Conservation (phyloP, 2,797 vertebrate genomes). For the Calcarius lapponicus region DNA sequence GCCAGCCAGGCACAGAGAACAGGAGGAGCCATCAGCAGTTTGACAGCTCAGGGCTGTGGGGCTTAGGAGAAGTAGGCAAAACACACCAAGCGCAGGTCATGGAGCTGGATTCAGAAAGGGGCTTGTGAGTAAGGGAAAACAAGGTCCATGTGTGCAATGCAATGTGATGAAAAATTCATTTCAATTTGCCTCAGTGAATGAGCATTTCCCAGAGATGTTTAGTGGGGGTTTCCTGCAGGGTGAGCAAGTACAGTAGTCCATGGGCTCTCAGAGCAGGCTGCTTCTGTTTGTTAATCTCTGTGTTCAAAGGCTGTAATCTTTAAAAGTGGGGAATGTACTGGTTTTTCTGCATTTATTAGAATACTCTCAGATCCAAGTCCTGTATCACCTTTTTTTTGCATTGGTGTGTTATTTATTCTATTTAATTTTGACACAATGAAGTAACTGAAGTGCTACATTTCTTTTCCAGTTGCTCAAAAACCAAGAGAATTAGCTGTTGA, state of each 20-base stretch:
- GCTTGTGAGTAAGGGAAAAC: not conserved
- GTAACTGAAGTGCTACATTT: not conserved
- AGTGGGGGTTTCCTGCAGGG: not conserved
- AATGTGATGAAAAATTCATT: not conserved
- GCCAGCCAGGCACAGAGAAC: not conserved
- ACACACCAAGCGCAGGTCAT: not conserved
- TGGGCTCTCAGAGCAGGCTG: not conserved
- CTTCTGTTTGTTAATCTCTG: not conserved
- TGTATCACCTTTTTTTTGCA: not conserved
- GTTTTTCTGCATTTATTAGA: not conserved
- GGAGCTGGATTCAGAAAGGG: not conserved
- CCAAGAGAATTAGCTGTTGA: not conserved
- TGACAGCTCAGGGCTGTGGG: not conserved
- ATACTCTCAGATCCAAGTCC: not conserved
- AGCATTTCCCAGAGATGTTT: not conserved
- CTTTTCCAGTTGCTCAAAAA: not conserved
- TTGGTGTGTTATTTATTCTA: not conserved
- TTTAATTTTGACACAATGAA: not conserved
- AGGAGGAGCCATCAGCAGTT: not conserved
- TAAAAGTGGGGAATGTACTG: not conserved
- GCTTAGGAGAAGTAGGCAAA: not conserved
- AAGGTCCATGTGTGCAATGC: not conserved
- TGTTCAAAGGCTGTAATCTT: not conserved
- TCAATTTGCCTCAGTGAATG: not conserved
- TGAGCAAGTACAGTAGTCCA: not conserved